These are phyloP conservation scores for Chloroceryle aenea DNA, from an alignment of 2,113 vertebrate species.

Conservation along the genomic window DNA sequence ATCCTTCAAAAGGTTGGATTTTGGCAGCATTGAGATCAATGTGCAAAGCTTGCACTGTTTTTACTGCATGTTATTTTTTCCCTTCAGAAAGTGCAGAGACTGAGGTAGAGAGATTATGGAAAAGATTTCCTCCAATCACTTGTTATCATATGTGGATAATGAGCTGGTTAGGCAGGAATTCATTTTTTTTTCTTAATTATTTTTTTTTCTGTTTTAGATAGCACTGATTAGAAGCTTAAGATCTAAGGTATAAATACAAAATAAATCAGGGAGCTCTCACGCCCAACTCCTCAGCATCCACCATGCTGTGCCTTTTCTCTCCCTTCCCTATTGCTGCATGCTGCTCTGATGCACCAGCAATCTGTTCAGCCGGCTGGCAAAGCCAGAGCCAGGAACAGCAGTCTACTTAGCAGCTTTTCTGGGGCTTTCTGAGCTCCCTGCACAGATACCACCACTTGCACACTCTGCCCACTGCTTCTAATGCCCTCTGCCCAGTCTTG, in stretches of 20 bases:
- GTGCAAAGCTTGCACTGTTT: background rate
- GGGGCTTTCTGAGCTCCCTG: background rate
- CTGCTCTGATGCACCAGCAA: slow-evolving; percentile 2
- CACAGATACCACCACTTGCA: background rate
- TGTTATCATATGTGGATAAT: background rate
- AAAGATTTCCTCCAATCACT: background rate
- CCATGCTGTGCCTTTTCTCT: background rate
- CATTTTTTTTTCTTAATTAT: no score
- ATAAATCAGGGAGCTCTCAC: fast-evolving
- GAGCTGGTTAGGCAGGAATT: background rate
- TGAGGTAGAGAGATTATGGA: background rate
- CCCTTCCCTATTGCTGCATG: background rate
- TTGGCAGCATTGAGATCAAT: fast-evolving
- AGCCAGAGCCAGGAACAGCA: background rate
- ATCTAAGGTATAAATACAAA: background rate
- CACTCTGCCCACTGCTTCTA: background rate
- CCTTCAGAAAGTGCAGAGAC: background rate
- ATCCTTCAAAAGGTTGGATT: background rate
- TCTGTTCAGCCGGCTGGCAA: slow-evolving; percentile 49
- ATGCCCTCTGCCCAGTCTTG: background rate
- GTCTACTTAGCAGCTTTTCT: slow-evolving; percentile 7
- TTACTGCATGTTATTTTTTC: background rate
- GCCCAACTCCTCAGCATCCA: fast-evolving
- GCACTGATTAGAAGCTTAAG: background rate
- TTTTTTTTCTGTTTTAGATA: background rate